Conservation (phyloP, 2,888 invertebrate species). For the Ennomos fuscantarius region DNA sequence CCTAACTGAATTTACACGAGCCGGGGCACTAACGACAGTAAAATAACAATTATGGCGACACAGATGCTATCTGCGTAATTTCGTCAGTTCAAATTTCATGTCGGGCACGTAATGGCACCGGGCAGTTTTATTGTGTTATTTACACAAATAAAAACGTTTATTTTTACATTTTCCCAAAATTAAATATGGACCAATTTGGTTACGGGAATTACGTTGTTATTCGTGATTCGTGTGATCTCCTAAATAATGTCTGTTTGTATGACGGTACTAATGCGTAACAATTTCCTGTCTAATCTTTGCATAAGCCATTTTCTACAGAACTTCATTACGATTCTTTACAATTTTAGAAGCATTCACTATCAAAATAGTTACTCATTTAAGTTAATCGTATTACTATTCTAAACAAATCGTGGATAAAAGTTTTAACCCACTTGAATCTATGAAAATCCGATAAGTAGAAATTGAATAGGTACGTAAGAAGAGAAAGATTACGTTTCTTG, state of each 20-base stretch:
- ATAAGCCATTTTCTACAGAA: constrained; percentile 15
- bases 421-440: background rate
- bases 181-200: constrained; percentile 82
- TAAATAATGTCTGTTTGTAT: constrained; percentile 34
- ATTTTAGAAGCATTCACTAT: background rate
- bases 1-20: constrained; percentile 83
- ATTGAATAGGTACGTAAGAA: constrained; percentile 21
- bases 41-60: constrained; percentile 81
- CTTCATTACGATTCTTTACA: background rate
- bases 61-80: constrained; percentile 81
- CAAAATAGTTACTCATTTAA: too few species aligned
- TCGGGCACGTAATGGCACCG: constrained; percentile 67
- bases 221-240: constrained; percentile 65
- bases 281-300: constrained; percentile 17
- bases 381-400: too few species aligned
- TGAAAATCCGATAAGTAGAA: constrained; percentile 21
- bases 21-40: constrained; percentile 77
- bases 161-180: constrained; percentile 85
- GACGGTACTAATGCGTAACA: constrained; percentile 24
- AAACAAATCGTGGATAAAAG: background rate
- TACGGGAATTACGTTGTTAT: constrained; percentile 73
- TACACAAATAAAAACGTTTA: constrained; percentile 86
- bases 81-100: constrained; percentile 72
- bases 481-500: constrained; percentile 20
- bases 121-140: constrained; percentile 83